Conservation (phyloP, 1,140 invertebrate genomes). For the Tigriopus japonicus region DNA sequence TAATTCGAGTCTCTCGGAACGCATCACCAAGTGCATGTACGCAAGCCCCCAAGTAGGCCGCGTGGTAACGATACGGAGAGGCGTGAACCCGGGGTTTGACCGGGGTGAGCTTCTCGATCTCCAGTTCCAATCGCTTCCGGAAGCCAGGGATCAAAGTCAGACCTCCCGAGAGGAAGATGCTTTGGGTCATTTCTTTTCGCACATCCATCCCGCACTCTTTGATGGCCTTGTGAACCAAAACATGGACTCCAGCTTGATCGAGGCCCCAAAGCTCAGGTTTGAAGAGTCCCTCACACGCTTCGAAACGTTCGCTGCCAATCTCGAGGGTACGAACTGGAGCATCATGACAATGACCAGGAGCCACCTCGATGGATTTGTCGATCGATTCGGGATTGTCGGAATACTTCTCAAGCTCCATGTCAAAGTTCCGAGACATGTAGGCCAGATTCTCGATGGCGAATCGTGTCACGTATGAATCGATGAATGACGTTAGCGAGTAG, state of each 20-base stretch:
- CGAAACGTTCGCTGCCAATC: slow-evolving; percentile 29
- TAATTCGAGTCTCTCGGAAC: slow-evolving; percentile 33
- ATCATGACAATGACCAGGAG: neutral
- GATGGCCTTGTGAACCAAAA: slow-evolving; percentile 37
- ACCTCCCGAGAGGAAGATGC: slow-evolving; percentile 34
- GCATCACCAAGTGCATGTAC: slow-evolving; percentile 31
- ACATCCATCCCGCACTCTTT: slow-evolving; percentile 36
- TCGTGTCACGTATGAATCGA: slow-evolving; percentile 2
- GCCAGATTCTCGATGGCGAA: slow-evolving; percentile 27
- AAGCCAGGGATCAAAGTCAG: slow-evolving; percentile 39
- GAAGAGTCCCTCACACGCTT: slow-evolving; percentile 40
- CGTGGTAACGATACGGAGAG: slow-evolving; percentile 37
- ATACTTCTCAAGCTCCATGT: slow-evolving; percentile 23
- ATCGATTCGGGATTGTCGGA: slow-evolving; percentile 18
- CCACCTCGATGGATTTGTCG: neutral
- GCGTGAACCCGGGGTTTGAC: slow-evolving; percentile 32
- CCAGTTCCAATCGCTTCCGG: slow-evolving; percentile 35
- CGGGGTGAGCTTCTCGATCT: slow-evolving; percentile 36
- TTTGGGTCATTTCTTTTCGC: slow-evolving; percentile 31
- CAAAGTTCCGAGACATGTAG: slow-evolving; percentile 32
- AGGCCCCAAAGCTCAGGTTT: slow-evolving; percentile 39
- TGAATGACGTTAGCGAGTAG: slow-evolving; percentile 1
- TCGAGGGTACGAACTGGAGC: neutral
- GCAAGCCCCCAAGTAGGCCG: slow-evolving; percentile 38
- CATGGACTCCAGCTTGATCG: slow-evolving; percentile 37